Percentiles rank a stretch among this genome's conserved stretches.
Conservation (phyloP, 1,140 invertebrate species). For the Saxidomus purpurata region DNA sequence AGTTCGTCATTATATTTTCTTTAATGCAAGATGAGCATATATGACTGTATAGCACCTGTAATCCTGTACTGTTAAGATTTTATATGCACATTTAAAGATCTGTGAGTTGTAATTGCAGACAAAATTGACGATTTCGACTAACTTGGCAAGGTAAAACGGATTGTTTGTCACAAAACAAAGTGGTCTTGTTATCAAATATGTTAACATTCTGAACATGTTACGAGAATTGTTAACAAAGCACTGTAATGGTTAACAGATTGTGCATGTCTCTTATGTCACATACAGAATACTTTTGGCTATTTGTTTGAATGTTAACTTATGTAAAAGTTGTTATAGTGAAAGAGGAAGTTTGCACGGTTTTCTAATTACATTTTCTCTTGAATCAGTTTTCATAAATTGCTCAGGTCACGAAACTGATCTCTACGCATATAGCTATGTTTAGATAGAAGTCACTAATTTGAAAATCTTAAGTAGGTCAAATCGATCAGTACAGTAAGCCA, state of each 20-base stretch:
- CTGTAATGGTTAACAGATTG: neutral
- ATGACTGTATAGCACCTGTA: no score
- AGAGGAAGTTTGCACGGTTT: neutral
- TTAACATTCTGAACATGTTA: neutral
- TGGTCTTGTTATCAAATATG: neutral
- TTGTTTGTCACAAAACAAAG: neutral
- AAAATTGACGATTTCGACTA: neutral
- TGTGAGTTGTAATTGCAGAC: conserved; percentile 2
- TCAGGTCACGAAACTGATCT: no score
- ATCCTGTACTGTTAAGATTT: neutral
- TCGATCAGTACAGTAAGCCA: no score
- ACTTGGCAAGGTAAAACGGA: neutral
- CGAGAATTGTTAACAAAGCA: no score
- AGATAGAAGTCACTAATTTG: no score
- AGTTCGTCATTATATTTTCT: no score
- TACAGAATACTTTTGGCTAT: neutral
- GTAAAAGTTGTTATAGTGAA: neutral
- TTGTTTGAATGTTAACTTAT: no score
- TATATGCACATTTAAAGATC: neutral
- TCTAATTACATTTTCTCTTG: no score
- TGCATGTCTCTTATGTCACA: neutral
- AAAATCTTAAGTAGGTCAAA: no score
- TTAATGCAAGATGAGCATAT: no score
- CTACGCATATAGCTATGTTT: no score
- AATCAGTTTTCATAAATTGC: no score